Evolutionary conservation across 2,113 vertebrate genomes (phyloP).

Genomic region (Otis tarda): DNA sequence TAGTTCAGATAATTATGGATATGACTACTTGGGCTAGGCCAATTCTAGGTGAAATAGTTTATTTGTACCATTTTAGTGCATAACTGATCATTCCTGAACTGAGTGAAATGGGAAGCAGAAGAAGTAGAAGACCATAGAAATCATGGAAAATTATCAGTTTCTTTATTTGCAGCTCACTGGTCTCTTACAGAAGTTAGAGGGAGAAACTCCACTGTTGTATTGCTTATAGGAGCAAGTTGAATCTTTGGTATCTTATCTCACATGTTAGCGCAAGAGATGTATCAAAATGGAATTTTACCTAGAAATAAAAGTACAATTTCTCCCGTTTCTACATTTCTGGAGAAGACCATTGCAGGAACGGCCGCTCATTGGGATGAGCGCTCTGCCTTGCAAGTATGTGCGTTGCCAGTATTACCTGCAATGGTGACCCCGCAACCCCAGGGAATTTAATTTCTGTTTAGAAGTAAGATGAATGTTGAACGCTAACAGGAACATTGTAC

Average conservation of each 20-base stretch:
- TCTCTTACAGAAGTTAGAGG: not conserved
- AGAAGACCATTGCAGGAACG: not conserved
- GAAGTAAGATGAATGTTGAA: not conserved
- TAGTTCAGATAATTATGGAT: not conserved
- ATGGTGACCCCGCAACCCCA: not conserved
- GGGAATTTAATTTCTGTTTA: slow-evolving; percentile 10
- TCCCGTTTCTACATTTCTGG: not conserved
- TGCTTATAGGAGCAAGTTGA: not conserved
- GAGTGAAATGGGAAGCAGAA: not conserved
- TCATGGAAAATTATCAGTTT: not conserved
- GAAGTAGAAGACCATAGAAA: not conserved
- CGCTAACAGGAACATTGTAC: not conserved
- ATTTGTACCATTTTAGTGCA: not conserved
- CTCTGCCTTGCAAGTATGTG: not conserved
- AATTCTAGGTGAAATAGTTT: not conserved
- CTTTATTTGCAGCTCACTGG: not conserved
- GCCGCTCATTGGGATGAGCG: not conserved
- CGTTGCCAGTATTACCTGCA: not conserved
- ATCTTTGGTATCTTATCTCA: not conserved
- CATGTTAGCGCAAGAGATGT: not conserved
- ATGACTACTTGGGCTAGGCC: not conserved
- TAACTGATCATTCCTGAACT: not conserved
- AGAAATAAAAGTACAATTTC: not conserved
- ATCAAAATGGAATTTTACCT: not conserved
- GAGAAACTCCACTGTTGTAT: not conserved